Evolutionary conservation across 2,888 invertebrate species (phyloP), one percentile per base, ranked within the genome.

Genomic region (Branchinecta sandiegonensis): DNA sequence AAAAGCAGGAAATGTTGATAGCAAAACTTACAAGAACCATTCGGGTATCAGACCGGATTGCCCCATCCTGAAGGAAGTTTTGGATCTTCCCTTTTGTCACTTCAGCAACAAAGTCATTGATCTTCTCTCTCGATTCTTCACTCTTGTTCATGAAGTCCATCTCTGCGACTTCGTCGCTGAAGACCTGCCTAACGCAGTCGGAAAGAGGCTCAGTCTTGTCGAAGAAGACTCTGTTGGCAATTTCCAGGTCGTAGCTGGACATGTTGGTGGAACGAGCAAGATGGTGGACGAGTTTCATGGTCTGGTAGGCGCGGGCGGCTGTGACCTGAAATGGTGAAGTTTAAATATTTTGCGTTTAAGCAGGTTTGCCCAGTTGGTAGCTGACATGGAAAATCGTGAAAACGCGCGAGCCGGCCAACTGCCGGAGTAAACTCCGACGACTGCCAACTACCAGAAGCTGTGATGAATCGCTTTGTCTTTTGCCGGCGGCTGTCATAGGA

Each of bases 201-300:
- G 85, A 81, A 23, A 88, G 80, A 48, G 80, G 78, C n/a, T 75
- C 73, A n/a, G 71, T 69, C 5, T 81, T 76, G 67, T 85, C 83
- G 6, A 89, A 84, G 78, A 86, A 92, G 72, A 92, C 80, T 72
- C 85, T 85, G 79, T 91, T 91, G 46, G 89, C 90, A 70, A 85
- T 85, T 7, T 81, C 83, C 76, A 89, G 88, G 76, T 88, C 86
- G 74, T 90, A 86, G 71, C 83, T 68, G 23, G 66, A 47, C 2
- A 69, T 65, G 17, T 65, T 65, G 48, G 65, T 50, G n/a, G 56
- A 67, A 46, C 69, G 67, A 17, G 66, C 47, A 10, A 68, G 65
- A 46, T 67, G 67, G 50, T 67, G 69, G n/a, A 66, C 47, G 17
- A 69, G 63, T 56, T 69, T 67, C 11, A 65, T 50, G 9, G 66